phyloP scores from a whole-genome alignment of 2,113 vertebrate genomes.

The Lophotis ruficrista region DNA sequence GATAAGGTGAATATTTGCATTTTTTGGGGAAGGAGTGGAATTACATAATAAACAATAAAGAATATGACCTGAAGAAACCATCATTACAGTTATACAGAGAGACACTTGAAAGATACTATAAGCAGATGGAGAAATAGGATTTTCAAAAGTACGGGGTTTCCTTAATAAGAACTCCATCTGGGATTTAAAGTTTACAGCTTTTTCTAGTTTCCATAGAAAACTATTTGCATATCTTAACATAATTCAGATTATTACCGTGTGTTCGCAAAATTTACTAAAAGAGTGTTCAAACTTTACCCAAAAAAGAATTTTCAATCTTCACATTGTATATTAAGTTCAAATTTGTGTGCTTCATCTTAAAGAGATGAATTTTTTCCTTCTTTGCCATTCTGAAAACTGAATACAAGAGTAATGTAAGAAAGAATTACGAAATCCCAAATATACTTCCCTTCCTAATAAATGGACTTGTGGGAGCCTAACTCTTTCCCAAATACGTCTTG shows the following conservation, averaged over 20 bases:
- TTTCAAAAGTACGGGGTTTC: conserved; percentile 23
- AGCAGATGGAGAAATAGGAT: conserved; percentile 55
- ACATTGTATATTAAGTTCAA: background rate
- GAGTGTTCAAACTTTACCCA: background rate
- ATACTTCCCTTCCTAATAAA: background rate
- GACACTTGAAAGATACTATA: background rate
- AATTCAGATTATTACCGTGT: background rate
- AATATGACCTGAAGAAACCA: background rate
- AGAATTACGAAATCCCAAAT: background rate
- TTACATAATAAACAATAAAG: background rate
- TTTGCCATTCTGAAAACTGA: background rate
- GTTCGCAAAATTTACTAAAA: background rate
- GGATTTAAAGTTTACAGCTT: conserved; percentile 27
- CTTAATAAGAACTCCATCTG: conserved; percentile 66
- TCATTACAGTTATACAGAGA: background rate
- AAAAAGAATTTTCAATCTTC: background rate
- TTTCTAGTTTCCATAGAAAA: conserved; percentile 61
- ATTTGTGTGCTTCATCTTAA: background rate
- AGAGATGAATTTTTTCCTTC: background rate
- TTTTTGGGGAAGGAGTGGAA: background rate
- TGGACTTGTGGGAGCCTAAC: background rate
- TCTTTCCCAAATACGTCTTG: conserved; percentile 3
- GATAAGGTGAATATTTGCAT: background rate
- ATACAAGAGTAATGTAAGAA: background rate
- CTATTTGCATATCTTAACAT: conserved; percentile 41